Evolutionary conservation across 2,888 invertebrate genomes (phyloP).

Genomic region (Cheilosia vernalis): DNA sequence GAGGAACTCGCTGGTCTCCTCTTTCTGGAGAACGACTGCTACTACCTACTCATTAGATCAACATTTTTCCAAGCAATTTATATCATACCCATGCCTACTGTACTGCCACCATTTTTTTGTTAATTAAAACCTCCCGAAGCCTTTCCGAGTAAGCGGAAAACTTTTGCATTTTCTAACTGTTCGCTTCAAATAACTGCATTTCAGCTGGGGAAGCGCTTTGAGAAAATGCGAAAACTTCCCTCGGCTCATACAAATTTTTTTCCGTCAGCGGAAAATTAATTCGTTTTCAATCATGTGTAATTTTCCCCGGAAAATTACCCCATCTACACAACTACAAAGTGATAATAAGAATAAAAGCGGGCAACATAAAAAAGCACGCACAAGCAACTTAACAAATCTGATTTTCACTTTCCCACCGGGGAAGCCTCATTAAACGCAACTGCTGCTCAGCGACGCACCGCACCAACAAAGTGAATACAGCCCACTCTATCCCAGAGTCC

Average conservation of each 20-base stretch:
- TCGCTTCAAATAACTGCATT: neutral
- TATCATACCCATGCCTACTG: no score
- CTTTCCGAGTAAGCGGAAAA: no score
- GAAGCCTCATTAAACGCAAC: slow-evolving; percentile 68
- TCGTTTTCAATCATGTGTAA: slow-evolving; percentile 64
- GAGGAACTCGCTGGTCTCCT: no score
- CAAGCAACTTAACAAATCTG: slow-evolving; percentile 45
- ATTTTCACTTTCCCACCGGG: slow-evolving; percentile 65
- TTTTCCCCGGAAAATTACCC: slow-evolving; percentile 70
- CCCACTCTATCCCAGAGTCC: neutral
- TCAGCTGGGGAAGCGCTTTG: neutral
- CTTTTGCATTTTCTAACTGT: no score
- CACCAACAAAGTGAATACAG: slow-evolving; percentile 6
- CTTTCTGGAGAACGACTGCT: no score
- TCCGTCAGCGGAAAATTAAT: slow-evolving; percentile 57
- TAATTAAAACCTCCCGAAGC: no score
- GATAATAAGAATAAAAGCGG: slow-evolving; percentile 47
- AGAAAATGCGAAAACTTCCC: no score
- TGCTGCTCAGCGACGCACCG: slow-evolving; percentile 36
- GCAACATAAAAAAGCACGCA: neutral
- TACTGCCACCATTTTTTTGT: no score
- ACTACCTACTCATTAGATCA: no score
- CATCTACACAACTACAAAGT: slow-evolving; percentile 61
- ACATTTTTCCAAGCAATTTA: no score
- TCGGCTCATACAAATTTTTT: neutral